phyloP scores from a whole-genome alignment of 2,113 vertebrate species.

The Colinus virginianus region DNA sequence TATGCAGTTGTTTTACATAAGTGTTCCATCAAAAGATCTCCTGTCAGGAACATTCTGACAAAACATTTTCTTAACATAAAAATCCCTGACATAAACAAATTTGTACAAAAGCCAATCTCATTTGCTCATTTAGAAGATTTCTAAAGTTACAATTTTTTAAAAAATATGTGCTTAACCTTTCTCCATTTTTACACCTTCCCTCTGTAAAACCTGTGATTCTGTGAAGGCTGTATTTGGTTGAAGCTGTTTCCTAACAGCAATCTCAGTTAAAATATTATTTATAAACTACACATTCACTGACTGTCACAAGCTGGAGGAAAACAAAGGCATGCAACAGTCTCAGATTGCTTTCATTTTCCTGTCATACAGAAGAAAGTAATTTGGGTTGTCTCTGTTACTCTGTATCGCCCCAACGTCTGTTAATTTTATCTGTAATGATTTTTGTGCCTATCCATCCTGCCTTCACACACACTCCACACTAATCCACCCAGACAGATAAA shows the following conservation, averaged over 20 bases:
- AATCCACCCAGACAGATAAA: not conserved
- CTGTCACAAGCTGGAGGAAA: not conserved
- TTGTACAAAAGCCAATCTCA: not conserved
- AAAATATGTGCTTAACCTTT: not conserved
- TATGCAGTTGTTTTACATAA: not conserved
- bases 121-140: not conserved
- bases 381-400: conserved; percentile 3
- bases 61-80: not conserved
- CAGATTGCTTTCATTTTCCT: not conserved
- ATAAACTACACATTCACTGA: not conserved
- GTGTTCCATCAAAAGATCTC: not conserved
- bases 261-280: not conserved
- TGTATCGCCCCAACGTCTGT: not conserved
- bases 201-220: too few relatives aligned
- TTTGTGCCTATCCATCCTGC: not conserved
- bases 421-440: not conserved
- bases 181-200: not conserved
- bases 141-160: not conserved
- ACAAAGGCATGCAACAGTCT: not conserved
- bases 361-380: not conserved
- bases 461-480: not conserved
- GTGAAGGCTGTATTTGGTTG: not conserved
- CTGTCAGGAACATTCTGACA: not conserved
- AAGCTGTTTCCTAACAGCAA: not conserved
- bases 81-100: not conserved